Percentiles rank a stretch among this genome's conserved stretches.
These are phyloP conservation scores for Isaurus tuberculatus DNA, from an alignment of 92 coral and sea anemone genomes.

Conservation along the genomic window DNA sequence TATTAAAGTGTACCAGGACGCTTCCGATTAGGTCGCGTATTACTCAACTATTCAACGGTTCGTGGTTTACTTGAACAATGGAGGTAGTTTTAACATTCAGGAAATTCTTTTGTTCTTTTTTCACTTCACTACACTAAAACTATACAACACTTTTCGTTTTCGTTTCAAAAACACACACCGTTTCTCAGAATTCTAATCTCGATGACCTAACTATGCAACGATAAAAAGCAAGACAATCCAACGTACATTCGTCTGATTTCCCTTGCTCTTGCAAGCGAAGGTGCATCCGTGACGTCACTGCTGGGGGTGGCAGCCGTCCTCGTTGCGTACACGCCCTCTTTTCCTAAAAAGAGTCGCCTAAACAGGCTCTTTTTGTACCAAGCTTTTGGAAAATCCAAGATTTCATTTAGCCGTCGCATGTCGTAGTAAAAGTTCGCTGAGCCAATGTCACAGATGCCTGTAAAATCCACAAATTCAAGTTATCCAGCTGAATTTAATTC, in stretches of 20 bases:
- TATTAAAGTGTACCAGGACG: too few relatives aligned
- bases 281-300: slow-evolving; percentile 70
- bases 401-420: slow-evolving; percentile 98
- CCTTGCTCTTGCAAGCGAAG: slow-evolving; percentile 34
- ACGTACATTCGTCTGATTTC: slow-evolving; percentile 68
- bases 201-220: background rate
- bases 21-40: too few relatives aligned
- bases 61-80: too few relatives aligned
- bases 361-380: slow-evolving; percentile 96
- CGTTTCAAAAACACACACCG: too few relatives aligned
- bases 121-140: background rate
- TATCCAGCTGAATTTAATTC: too few relatives aligned
- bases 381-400: slow-evolving; percentile 95
- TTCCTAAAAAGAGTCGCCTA: slow-evolving; percentile 91
- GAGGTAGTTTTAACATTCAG: background rate
- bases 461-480: too few relatives aligned
- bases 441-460: slow-evolving; percentile 98
- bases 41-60: too few relatives aligned
- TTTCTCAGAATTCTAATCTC: background rate
- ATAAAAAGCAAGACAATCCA: background rate
- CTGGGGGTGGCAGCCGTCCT: slow-evolving; percentile 71
- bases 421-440: slow-evolving; percentile 97
- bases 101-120: background rate
- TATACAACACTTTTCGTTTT: background rate
- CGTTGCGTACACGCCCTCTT: slow-evolving; percentile 96